phyloP scores from a whole-genome alignment of 2,888 invertebrate species.

The Hypselothyrea guttata region DNA sequence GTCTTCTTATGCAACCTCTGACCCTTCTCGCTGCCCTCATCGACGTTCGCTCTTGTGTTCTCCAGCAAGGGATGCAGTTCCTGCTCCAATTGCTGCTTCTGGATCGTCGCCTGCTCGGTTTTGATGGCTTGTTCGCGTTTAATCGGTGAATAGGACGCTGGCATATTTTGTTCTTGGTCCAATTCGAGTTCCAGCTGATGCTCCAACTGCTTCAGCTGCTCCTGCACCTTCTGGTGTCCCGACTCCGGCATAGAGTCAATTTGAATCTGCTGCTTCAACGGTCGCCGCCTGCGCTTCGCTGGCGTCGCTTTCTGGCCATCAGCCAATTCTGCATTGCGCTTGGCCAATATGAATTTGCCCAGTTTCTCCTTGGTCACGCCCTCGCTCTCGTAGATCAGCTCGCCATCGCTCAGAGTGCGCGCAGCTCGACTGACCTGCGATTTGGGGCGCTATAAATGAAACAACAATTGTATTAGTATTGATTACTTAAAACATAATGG shows the following conservation, averaged over 20 bases:
- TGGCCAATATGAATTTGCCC: constrained; percentile 55
- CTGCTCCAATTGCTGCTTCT: constrained; percentile 41
- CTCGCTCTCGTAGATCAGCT: constrained; percentile 78
- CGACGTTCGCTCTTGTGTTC: no score
- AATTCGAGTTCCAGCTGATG: not conserved
- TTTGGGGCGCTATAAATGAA: constrained; percentile 40
- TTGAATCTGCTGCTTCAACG: constrained; percentile 19
- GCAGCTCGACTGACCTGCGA: constrained; percentile 55
- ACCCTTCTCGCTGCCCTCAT: constrained; percentile 9
- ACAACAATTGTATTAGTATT: not conserved
- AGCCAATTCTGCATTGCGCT: constrained; percentile 25
- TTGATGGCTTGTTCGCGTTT: constrained; percentile 53
- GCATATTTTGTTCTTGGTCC: not conserved
- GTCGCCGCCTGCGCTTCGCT: constrained; percentile 31
- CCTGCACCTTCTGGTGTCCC: constrained; percentile 6
- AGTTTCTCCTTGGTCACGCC: constrained; percentile 60
- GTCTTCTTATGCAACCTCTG: constrained; percentile 25
- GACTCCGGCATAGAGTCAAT: no score
- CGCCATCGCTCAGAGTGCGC: constrained; percentile 63
- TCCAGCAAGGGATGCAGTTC: constrained; percentile 57
- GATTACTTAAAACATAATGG: no score
- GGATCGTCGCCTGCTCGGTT: constrained; percentile 33
- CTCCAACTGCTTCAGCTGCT: constrained; percentile 15
- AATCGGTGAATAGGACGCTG: constrained; percentile 19
- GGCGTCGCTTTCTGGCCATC: constrained; percentile 6